These are phyloP conservation scores for Mythimna pallens DNA, from an alignment of 2,888 invertebrate species.

Conservation along the genomic window DNA sequence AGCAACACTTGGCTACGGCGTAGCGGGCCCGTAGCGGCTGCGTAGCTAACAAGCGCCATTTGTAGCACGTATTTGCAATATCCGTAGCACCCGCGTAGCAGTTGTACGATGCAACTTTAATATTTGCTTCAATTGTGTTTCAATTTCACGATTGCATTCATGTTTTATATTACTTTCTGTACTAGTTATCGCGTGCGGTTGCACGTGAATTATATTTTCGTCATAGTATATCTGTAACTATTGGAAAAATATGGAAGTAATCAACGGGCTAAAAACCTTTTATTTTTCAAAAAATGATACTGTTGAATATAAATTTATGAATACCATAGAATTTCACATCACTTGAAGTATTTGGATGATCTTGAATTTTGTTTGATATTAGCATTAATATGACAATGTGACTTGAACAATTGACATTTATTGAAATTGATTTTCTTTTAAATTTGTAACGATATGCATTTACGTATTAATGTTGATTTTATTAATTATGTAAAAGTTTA, in stretches of 20 bases:
- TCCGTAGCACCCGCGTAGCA: constrained; percentile 60
- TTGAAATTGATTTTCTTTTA: too few species aligned
- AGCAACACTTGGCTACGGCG: constrained; percentile 48
- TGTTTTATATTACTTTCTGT: constrained; percentile 48
- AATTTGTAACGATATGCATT: too few species aligned
- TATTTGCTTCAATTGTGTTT: constrained; percentile 65
- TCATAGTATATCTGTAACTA: too few species aligned
- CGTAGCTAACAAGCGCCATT: constrained; percentile 64
- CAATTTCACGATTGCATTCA: constrained; percentile 59
- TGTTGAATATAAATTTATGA: background rate
- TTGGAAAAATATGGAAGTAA: background rate
- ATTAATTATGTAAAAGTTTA: too few species aligned
- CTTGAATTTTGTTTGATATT: too few species aligned
- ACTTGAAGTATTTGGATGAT: too few species aligned
- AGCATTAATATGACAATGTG: too few species aligned
- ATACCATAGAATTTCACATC: too few species aligned
- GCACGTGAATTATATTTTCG: background rate
- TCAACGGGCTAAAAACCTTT: background rate
- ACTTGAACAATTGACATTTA: too few species aligned
- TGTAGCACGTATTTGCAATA: constrained; percentile 68
- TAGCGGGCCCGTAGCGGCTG: constrained; percentile 52
- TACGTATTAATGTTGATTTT: too few species aligned
- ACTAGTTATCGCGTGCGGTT: constrained; percentile 20
- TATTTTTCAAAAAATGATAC: too few species aligned
- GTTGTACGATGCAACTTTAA: constrained; percentile 61